phyloP scores from a whole-genome alignment of 1,140 invertebrate genomes.

The Micrasema minimum region DNA sequence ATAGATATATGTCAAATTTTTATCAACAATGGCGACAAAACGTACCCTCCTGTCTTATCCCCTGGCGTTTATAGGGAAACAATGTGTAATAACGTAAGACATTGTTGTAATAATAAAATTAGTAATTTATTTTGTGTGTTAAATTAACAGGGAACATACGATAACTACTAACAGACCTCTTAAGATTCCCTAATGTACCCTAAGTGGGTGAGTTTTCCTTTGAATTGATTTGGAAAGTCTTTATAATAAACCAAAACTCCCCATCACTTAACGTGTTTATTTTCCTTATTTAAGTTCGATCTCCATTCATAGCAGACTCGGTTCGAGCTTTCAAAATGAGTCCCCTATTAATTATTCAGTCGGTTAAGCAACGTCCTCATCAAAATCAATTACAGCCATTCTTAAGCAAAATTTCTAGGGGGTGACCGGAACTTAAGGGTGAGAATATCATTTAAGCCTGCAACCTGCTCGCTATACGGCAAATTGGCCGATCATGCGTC shows the following conservation, averaged over 20 bases:
- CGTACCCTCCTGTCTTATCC: too few relatives aligned
- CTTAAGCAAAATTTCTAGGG: conserved; percentile 2
- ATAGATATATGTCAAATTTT: too few relatives aligned
- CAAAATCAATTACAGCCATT: conserved; percentile 30
- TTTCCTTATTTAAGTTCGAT: not conserved
- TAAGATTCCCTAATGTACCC: too few relatives aligned
- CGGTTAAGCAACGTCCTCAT: conserved; percentile 26
- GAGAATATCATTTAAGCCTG: conserved; percentile 46
- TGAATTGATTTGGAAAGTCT: not conserved
- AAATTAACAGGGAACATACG: too few relatives aligned
- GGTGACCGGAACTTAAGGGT: conserved; percentile 3
- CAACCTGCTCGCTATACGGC: too few relatives aligned
- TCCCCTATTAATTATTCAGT: conserved; percentile 28
- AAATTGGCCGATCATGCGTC: too few relatives aligned
- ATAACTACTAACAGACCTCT: too few relatives aligned
- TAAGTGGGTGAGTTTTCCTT: not conserved
- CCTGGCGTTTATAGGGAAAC: too few relatives aligned
- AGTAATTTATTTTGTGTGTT: too few relatives aligned
- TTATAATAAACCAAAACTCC: conserved; percentile 3
- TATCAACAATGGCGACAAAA: too few relatives aligned
- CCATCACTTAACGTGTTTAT: conserved; percentile 1
- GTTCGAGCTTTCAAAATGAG: conserved; percentile 8
- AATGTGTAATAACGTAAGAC: too few relatives aligned
- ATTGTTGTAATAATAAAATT: too few relatives aligned
- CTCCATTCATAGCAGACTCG: conserved; percentile 19